These are phyloP conservation scores for Scyliorhinus canicula DNA, from an alignment of 2,797 vertebrate genomes.

Conservation along the genomic window DNA sequence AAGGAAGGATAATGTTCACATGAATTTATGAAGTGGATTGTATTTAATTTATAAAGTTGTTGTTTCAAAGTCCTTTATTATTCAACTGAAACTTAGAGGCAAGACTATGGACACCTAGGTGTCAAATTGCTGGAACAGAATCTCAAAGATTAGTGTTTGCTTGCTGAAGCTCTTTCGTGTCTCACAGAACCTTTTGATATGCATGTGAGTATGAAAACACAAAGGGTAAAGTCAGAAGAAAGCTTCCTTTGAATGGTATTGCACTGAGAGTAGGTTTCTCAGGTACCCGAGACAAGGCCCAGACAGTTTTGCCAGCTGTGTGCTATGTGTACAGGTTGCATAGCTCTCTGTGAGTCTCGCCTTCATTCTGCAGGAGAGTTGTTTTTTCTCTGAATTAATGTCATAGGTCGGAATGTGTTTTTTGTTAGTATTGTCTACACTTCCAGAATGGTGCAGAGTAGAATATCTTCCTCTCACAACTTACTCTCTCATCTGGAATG, in stretches of 20 bases:
- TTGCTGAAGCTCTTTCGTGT: conserved; percentile 49
- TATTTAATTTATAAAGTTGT: not conserved
- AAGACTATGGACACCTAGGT: conserved; percentile 44
- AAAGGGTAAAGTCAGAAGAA: conserved; percentile 38
- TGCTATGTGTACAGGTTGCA: conserved; percentile 16
- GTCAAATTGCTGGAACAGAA: conserved; percentile 50
- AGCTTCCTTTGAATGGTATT: not conserved
- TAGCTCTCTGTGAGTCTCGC: not conserved
- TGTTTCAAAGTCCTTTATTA: not conserved
- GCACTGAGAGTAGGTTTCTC: not conserved
- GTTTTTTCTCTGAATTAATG: not conserved
- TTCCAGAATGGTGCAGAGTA: not conserved
- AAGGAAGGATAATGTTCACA: conserved; percentile 39
- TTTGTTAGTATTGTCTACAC: not conserved
- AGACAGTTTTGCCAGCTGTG: not conserved
- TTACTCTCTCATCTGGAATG: conserved; percentile 89
- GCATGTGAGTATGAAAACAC: conserved; percentile 51
- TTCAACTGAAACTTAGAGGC: not conserved
- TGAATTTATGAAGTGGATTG: not conserved
- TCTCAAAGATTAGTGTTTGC: conserved; percentile 49
- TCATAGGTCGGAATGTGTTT: not conserved
- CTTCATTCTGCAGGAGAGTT: not conserved
- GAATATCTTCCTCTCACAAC: conserved; percentile 45
- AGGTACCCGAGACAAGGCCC: not conserved
- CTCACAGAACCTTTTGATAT: conserved; percentile 52